Evolutionary conservation across 2,797 vertebrate genomes (phyloP).

Genomic region (Anabacerthia variegaticeps): DNA sequence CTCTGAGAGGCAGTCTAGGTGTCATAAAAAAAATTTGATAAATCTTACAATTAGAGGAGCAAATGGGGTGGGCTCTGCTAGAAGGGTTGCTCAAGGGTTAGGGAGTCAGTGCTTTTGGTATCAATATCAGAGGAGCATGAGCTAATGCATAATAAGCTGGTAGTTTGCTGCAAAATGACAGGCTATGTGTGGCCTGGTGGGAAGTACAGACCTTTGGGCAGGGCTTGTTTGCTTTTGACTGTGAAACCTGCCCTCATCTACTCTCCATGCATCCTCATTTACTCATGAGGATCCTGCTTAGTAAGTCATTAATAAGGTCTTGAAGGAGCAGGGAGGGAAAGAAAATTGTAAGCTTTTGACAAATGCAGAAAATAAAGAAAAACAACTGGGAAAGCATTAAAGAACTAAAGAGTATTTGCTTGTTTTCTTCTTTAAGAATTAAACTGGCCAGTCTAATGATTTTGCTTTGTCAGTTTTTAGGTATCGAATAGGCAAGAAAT

Average conservation of each 20-base stretch:
- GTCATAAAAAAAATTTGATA: background rate
- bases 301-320: background rate
- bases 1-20: background rate
- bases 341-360: background rate
- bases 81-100: background rate
- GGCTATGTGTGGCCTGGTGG: background rate
- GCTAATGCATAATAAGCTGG: background rate
- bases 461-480: background rate
- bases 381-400: background rate
- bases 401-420: background rate
- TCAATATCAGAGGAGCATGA: background rate
- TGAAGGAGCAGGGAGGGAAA: background rate
- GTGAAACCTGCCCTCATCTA: background rate
- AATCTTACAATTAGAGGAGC: background rate
- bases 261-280: background rate
- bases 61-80: background rate
- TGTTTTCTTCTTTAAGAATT: background rate
- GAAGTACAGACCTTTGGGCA: background rate
- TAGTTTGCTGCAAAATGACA: background rate
- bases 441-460: background rate
- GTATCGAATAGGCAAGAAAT: background rate
- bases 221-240: background rate
- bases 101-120: background rate
- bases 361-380: background rate
- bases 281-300: background rate